These are phyloP conservation scores for Meloidogyne hapla DNA, from an alignment of 1,140 invertebrate genomes.

Conservation along the genomic window DNA sequence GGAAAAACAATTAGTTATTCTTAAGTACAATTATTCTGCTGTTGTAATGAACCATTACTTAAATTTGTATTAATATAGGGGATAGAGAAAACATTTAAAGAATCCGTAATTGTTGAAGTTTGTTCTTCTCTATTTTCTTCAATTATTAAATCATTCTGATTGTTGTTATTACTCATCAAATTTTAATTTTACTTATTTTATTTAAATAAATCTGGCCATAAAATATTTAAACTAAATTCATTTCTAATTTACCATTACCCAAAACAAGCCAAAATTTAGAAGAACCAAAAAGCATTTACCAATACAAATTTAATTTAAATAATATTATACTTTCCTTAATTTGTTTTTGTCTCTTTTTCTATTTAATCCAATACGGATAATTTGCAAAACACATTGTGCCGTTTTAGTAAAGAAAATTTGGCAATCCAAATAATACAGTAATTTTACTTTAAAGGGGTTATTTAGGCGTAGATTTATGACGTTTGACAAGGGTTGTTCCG, in stretches of 20 bases:
- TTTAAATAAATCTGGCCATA: neutral
- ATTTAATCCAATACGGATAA: slow-evolving; percentile 30
- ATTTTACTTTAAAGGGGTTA: neutral
- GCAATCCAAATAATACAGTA: neutral
- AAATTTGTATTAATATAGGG: neutral
- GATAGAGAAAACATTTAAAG: neutral
- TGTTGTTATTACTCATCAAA: neutral
- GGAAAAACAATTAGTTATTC: no score
- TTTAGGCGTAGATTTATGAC: no score
- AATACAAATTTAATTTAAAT: slow-evolving; percentile 22
- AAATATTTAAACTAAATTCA: neutral
- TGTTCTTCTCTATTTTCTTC: slow-evolving; percentile 3
- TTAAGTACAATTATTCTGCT: neutral
- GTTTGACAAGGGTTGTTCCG: neutral
- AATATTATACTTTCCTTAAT: neutral
- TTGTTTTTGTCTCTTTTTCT: slow-evolving; percentile 2
- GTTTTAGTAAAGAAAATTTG: neutral
- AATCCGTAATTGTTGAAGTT: neutral
- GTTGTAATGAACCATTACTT: neutral
- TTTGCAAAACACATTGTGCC: slow-evolving; percentile 18
- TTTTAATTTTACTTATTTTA: neutral
- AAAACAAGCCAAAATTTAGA: slow-evolving; percentile 8
- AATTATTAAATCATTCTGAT: neutral
- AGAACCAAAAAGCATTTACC: slow-evolving; percentile 9
- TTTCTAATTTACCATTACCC: neutral